Conservation (phyloP, 2,113 vertebrate genomes). For the Leptobrachium leishanense region DNA sequence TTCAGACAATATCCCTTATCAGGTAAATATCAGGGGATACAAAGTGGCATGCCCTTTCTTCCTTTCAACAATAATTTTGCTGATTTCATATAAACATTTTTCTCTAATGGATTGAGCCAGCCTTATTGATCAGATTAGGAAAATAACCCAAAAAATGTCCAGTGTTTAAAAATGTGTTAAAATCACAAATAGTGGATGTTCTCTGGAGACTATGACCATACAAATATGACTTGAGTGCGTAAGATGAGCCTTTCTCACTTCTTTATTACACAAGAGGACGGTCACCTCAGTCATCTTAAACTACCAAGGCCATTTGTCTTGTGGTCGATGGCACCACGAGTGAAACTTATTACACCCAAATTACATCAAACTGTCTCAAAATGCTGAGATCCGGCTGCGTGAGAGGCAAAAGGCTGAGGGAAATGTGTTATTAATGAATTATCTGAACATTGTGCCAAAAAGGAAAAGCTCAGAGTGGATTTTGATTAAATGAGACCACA, state of each 20-base stretch:
- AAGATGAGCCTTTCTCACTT: constrained; percentile 29
- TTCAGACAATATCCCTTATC: too few relatives aligned
- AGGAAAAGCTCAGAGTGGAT: background rate
- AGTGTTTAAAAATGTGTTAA: constrained; percentile 25
- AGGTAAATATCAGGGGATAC: too few relatives aligned
- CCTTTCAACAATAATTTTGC: constrained; percentile 13
- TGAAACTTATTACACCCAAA: constrained; percentile 44
- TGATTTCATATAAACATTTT: constrained; percentile 28
- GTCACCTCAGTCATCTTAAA: constrained; percentile 25
- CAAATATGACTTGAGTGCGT: constrained; percentile 41
- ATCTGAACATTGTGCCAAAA: constrained; percentile 7
- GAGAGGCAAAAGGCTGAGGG: constrained; percentile 5
- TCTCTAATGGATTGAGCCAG: constrained; percentile 32
- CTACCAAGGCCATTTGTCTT: constrained; percentile 34
- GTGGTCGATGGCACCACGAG: constrained; percentile 28
- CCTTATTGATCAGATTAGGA: constrained; percentile 40
- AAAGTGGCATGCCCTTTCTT: background rate
- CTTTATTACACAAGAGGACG: background rate
- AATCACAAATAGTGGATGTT: constrained; percentile 39
- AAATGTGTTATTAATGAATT: constrained; percentile 44
- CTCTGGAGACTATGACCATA: constrained; percentile 8
- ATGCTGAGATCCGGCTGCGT: constrained; percentile 5
- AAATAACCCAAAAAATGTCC: constrained; percentile 41
- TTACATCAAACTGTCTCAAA: constrained; percentile 34
- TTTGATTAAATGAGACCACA: background rate